Conservation (phyloP, 2,797 vertebrate species). For the Myiotriccus ornatus region DNA sequence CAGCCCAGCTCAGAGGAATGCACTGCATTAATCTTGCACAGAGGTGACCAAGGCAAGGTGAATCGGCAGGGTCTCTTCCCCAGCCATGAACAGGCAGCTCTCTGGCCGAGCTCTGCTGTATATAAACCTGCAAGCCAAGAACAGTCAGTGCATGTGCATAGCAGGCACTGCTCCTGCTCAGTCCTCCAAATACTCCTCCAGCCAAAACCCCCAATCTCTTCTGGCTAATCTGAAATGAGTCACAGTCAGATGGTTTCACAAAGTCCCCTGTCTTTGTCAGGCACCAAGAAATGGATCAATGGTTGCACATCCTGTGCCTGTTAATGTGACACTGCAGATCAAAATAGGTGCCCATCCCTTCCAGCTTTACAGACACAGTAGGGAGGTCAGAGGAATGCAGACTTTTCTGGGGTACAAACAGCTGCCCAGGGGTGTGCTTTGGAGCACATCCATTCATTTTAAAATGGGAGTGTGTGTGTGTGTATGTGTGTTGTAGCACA, state of each 20-base stretch:
- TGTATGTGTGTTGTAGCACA: background rate
- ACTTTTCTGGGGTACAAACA: background rate
- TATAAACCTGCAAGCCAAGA: slow-evolving; percentile 19
- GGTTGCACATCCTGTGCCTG: background rate
- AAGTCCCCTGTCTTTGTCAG: background rate
- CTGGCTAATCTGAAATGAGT: background rate
- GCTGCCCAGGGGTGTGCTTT: background rate
- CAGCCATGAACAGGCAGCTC: slow-evolving; percentile 18
- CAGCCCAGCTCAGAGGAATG: slow-evolving; percentile 50
- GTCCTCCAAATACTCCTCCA: background rate
- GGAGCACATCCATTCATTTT: background rate
- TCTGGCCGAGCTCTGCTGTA: background rate
- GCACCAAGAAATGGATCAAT: background rate
- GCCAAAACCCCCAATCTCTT: background rate
- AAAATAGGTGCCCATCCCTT: background rate
- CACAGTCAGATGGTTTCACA: background rate
- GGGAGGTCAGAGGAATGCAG: background rate
- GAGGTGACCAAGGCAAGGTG: slow-evolving; percentile 68
- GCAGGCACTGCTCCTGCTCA: background rate
- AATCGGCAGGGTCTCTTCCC: slow-evolving; percentile 29
- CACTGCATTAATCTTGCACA: slow-evolving; percentile 59
- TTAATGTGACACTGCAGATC: background rate
- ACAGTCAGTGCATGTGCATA: background rate
- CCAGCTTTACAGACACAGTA: background rate
- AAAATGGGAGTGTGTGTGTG: background rate